Percentiles rank a stretch among this genome's conserved stretches.
These are phyloP conservation scores for Notospermus geniculatus DNA, from an alignment of 1,140 invertebrate species.

Conservation along the genomic window DNA sequence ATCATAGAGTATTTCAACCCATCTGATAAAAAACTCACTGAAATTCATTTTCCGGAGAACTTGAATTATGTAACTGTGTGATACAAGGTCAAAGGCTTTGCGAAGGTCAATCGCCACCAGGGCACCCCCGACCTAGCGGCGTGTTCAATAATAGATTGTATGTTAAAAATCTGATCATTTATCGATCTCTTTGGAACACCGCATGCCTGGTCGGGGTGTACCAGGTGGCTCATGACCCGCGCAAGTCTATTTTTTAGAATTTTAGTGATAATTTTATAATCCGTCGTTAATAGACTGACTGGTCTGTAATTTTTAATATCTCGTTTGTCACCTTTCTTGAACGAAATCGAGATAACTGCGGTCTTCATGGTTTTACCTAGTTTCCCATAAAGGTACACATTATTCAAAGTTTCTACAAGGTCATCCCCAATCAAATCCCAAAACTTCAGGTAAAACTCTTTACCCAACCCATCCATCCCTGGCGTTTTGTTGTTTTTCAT, in stretches of 20 bases:
- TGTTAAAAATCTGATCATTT: neutral
- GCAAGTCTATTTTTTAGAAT: neutral
- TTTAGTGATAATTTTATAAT: slow-evolving; percentile 8
- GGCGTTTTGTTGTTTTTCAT: neutral
- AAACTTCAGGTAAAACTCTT: slow-evolving; percentile 7
- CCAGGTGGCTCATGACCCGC: neutral
- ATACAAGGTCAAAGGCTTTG: slow-evolving; percentile 1
- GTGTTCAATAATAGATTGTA: neutral
- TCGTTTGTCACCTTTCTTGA: neutral
- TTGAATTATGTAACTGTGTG: neutral
- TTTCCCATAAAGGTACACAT: neutral
- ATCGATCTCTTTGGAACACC: neutral
- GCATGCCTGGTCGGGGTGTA: slow-evolving; percentile 5
- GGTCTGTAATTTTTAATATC: slow-evolving; percentile 2
- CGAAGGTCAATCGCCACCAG: neutral
- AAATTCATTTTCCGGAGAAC: neutral
- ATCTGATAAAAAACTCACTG: neutral
- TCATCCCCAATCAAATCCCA: neutral
- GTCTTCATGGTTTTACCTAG: neutral
- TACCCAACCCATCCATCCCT: neutral
- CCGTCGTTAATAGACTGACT: neutral
- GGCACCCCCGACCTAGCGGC: neutral
- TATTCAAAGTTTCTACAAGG: neutral
- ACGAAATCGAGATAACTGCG: neutral
- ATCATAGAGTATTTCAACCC: neutral